A percentile compares a stretch with the other conserved stretches of the same genome.
Evolutionary conservation across 2,113 vertebrate genomes (phyloP).

Genomic region (Grammomys surdaster): DNA sequence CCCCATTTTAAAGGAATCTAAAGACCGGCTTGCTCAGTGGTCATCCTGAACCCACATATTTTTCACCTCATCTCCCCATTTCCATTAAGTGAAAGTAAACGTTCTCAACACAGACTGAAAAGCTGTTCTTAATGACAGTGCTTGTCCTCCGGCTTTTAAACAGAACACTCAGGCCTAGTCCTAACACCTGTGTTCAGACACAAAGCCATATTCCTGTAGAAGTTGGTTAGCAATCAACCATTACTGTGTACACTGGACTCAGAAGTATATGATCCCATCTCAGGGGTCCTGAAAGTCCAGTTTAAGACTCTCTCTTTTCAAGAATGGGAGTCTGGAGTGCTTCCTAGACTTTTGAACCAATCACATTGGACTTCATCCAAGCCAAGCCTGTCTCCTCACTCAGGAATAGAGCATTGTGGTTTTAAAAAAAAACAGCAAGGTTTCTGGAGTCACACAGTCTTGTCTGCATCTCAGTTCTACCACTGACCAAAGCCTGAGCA

Average conservation of each 20-base stretch:
- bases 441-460: neutral
- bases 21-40: neutral
- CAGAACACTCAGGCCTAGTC: neutral
- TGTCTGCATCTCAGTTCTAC: neutral
- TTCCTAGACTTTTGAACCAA: neutral
- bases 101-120: neutral
- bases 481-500: neutral
- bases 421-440: neutral
- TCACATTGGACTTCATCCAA: neutral
- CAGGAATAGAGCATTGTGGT: neutral
- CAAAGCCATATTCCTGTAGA: neutral
- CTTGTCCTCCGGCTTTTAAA: neutral
- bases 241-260: neutral
- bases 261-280: neutral
- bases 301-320: neutral
- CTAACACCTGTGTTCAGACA: neutral
- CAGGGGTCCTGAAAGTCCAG: neutral
- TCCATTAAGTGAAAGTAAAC: neutral
- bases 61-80: neutral
- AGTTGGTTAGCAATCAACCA: neutral
- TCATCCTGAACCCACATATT: neutral
- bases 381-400: neutral
- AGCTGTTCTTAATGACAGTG: neutral
- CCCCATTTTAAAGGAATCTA: conserved; percentile 39
- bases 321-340: neutral